Conservation (phyloP, 2,888 invertebrate species). For the Chrysopilus asiliformis region DNA sequence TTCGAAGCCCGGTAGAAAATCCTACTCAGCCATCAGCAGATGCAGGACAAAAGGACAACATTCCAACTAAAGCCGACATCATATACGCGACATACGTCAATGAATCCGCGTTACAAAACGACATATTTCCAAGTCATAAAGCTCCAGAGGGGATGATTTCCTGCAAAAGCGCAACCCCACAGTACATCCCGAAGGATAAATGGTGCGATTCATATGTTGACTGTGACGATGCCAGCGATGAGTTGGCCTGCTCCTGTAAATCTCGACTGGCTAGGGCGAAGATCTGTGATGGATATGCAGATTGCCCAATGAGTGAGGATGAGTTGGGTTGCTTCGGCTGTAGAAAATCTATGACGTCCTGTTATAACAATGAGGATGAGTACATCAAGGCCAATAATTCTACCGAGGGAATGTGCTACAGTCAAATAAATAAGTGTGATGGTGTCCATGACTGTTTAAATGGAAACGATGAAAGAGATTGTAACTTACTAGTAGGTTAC, state of each 20-base stretch:
- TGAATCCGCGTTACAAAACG: conserved; percentile 12
- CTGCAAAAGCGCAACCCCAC: conserved; percentile 27
- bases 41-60: conserved; percentile 15
- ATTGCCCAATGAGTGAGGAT: conserved; percentile 71
- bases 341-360: conserved; percentile 48
- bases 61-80: conserved; percentile 24
- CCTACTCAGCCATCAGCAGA: background rate
- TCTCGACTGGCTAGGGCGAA: conserved; percentile 50
- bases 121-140: conserved; percentile 11
- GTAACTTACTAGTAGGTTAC: conserved; percentile 50
- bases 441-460: conserved; percentile 55
- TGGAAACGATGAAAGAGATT: conserved; percentile 64
- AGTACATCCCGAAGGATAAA: conserved; percentile 43
- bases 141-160: conserved; percentile 21
- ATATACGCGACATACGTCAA: conserved; percentile 32
- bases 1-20: background rate
- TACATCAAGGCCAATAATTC: conserved; percentile 37
- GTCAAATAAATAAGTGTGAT: conserved; percentile 56
- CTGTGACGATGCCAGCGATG: conserved; percentile 68
- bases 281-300: conserved; percentile 68
- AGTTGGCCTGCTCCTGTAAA: conserved; percentile 56
- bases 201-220: conserved; percentile 64
- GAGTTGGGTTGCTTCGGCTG: conserved; percentile 71
- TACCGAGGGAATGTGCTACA: conserved; percentile 48
- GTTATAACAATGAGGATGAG: conserved; percentile 40